Base-by-base conservation (phyloP, 1,140 invertebrate species). In the Zaprionus ornatus region DNA sequence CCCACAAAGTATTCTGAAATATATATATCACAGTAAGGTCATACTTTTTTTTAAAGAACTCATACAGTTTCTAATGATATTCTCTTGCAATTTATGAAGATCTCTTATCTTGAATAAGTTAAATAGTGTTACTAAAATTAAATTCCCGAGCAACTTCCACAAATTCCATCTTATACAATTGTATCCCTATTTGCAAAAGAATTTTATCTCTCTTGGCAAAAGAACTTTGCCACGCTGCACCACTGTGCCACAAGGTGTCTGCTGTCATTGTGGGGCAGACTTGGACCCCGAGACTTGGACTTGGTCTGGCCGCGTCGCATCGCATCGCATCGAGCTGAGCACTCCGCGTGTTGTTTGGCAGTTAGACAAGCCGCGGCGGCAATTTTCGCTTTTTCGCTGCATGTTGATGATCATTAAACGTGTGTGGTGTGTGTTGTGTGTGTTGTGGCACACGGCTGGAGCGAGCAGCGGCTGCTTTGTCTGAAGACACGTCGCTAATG, bases 401-500 rank as follows among this genome's bases (percentile, higher is more conserved):
- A 64, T 79, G 74, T 69, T 82, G 62, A 79, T 82, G 75, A 82
- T 86, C 69, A 79, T 68, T 80, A 70, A 32, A 25, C 56, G 60
- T 70, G 60, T 77, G 37, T 73, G 64, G 50, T 55, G 37, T 63
- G 57, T 78, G 17, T 52, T 59, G 19, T 25, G 27, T 45, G 55
- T 45, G 59, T 23, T 25, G 37, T 45, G 9, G 40, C 17, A 54
- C 23, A 42, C 4, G 25, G 42, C 37, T 15, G 13, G 13, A 6
- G 37, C 37, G 5, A 15, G 40, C 35, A 45, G 40, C 40, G 40
- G 40, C 40, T 45, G 29, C 29, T 54, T 37, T 66, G 74, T 54
- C 57, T 75, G 72, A 79, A 73, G 80, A 71, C 45, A 50, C 81
- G 67, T 79, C 74, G 81, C 85, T 90, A 90, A 90, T 90, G 85